Percentiles rank a stretch among this genome's conserved stretches.
phyloP scores from a whole-genome alignment of 2,797 vertebrate genomes.

The Malacoctenus gilli region DNA sequence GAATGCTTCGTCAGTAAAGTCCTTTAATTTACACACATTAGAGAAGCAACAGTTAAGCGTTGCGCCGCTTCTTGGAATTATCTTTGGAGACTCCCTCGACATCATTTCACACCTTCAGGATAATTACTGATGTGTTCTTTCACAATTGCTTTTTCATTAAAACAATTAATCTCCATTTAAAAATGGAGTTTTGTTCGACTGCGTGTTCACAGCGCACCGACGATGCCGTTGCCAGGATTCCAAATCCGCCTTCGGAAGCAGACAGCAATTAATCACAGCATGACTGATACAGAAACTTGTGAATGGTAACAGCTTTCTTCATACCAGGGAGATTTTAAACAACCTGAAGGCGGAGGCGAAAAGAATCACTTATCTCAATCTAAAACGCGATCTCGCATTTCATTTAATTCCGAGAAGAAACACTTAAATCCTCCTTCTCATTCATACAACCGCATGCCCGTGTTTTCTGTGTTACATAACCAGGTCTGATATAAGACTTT shows the following conservation, averaged over 20 bases:
- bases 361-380: conserved; percentile 6
- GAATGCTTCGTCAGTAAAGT: no score
- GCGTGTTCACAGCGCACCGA: no score
- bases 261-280: conserved; percentile 6
- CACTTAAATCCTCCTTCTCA: conserved; percentile 5
- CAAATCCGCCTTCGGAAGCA: conserved; percentile 15
- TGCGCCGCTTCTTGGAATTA: no score
- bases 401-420: conserved; percentile 5
- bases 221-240: conserved; percentile 4
- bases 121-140: conserved; percentile 6
- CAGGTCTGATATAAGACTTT: conserved; percentile 39
- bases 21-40: no score
- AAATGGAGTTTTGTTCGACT: neutral
- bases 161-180: neutral
- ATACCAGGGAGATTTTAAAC: conserved; percentile 16
- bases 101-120: conserved; percentile 10
- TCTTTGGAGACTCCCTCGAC: no score
- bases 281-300: conserved; percentile 7
- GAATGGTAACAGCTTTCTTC: conserved; percentile 15
- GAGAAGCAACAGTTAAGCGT: no score
- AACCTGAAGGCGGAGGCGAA: neutral
- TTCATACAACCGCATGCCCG: conserved; percentile 18
- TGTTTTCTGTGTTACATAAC: conserved; percentile 44
- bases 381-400: conserved; percentile 3
- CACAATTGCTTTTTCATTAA: neutral